Evolutionary conservation across 2,797 vertebrate species (phyloP), one percentile per base, ranked within the genome.

Genomic region (Thripadectes ignobilis): DNA sequence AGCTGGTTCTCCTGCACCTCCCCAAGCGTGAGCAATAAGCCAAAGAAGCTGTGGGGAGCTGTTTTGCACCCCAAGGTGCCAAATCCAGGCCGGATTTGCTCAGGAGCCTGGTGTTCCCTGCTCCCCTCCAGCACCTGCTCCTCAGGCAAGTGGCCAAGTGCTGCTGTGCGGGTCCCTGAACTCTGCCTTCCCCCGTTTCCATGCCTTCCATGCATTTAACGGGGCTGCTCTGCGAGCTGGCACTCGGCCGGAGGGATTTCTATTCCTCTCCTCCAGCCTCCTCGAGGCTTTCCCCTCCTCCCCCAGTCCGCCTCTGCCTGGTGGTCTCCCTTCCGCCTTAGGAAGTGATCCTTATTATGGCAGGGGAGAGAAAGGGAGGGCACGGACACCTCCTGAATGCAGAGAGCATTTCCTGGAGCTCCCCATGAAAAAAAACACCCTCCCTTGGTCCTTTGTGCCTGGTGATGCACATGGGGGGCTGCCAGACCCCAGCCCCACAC

Each of bases 71-170:
- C 68, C 96, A n/a, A 11, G 82, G 88, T 52, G 52, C 75, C 32
- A 19, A 67, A 96, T 98, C 97, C 98, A 97, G 97, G 96, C 96
- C 97, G 12, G 95, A 89, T 97, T 97, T 98, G 78, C 32, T 87
- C 89, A 90, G 96, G 95, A 82, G 93, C 94, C 84, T 59, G 76
- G 14, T 14, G 45, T 55, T 91, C 87, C 75, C 82, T 9, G 61
- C 68, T 51, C 38, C 88, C 86, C 92, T 91, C 80, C 93, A 93
- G 97, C 98, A 98, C 97, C 98, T 98, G 97, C 97, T 97, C 85
- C 93, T 29, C 86, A 62, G 97, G 97, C 97, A 89, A 54, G 85
- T 18, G 96, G 97, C 98, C 98, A 98, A 97, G 92, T 16, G 61
- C 92, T 62, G 97, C 97, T 90, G 95, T 73, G 91, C 8, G 52